These are phyloP conservation scores for Micromys minutus DNA, from an alignment of 2,113 vertebrate genomes.

Conservation along the genomic window DNA sequence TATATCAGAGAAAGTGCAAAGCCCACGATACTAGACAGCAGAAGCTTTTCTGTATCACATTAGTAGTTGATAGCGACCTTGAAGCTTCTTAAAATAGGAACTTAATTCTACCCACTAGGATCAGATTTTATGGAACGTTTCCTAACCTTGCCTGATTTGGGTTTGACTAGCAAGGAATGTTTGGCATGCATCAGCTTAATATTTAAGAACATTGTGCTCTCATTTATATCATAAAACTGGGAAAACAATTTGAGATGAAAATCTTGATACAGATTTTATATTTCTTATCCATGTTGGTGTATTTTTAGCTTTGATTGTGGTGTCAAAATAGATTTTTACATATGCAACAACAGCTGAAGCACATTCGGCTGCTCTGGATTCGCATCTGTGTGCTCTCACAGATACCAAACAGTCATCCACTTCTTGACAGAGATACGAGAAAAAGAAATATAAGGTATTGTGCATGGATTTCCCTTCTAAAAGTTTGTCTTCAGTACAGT, in stretches of 20 bases:
- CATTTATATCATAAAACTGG: not conserved
- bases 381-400: not conserved
- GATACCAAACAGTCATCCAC: not conserved
- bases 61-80: not conserved
- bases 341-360: conserved; percentile 30
- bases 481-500: conserved; percentile 18
- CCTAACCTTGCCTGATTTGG: conserved; percentile 45
- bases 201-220: not conserved
- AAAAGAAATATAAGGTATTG: conserved; percentile 34
- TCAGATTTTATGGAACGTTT: conserved; percentile 56
- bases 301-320: conserved; percentile 64
- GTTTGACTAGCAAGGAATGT: not conserved
- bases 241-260: not conserved
- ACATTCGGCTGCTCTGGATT: conserved; percentile 60
- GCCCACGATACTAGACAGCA: conserved; percentile 62
- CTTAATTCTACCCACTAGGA: conserved; percentile 57
- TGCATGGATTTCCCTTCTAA: conserved; percentile 59
- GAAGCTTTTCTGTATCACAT: conserved; percentile 22
- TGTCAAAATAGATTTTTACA: conserved; percentile 25
- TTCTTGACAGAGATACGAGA: not conserved
- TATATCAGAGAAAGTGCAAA: conserved; percentile 66
- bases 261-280: conserved; percentile 57
- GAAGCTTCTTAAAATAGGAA: conserved; percentile 49
- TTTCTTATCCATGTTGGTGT: conserved; percentile 47
- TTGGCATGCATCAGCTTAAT: conserved; percentile 31